A percentile compares a stretch with the other conserved stretches of the same genome.
phyloP scores from a whole-genome alignment of 2,797 vertebrate genomes.

The Tenualosa ilisha region DNA sequence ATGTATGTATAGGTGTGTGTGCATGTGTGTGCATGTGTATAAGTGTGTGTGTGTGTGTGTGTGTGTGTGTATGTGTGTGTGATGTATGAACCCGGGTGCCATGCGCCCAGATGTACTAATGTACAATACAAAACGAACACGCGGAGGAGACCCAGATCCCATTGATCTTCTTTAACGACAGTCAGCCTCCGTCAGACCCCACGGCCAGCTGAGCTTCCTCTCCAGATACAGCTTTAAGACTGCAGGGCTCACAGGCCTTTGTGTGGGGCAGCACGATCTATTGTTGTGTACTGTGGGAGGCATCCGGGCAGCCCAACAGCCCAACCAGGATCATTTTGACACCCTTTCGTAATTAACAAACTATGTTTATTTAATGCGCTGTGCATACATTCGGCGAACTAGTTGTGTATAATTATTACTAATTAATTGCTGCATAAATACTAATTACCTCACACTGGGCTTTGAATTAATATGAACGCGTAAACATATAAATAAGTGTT shows the following conservation, averaged over 20 bases:
- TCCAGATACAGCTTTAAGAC: conserved; percentile 54
- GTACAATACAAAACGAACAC: conserved; percentile 12
- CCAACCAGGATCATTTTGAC: conserved; percentile 63
- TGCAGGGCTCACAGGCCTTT: not conserved
- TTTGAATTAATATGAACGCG: conserved; percentile 57
- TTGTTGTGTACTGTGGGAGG: conserved; percentile 21
- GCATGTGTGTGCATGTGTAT: conserved; percentile 24
- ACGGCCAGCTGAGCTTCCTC: conserved; percentile 53
- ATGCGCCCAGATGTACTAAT: conserved; percentile 1
- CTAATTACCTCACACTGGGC: conserved; percentile 55
- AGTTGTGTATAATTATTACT: conserved; percentile 75
- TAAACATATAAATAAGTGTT: conserved; percentile 68
- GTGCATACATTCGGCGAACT: conserved; percentile 69
- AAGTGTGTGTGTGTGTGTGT: conserved; percentile 8
- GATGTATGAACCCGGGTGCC: not conserved
- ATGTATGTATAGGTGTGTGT: conserved; percentile 32
- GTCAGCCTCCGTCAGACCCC: conserved; percentile 54
- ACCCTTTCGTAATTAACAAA: conserved; percentile 76
- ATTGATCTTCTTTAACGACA: conserved; percentile 49
- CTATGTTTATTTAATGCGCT: conserved; percentile 78
- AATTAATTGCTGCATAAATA: conserved; percentile 76
- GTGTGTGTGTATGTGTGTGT: not conserved
- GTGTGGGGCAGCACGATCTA: not conserved
- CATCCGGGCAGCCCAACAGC: conserved; percentile 36
- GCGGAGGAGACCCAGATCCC: conserved; percentile 19